Evolutionary conservation across 2,113 vertebrate species (phyloP).

Genomic region (Seriola dumerili): DNA sequence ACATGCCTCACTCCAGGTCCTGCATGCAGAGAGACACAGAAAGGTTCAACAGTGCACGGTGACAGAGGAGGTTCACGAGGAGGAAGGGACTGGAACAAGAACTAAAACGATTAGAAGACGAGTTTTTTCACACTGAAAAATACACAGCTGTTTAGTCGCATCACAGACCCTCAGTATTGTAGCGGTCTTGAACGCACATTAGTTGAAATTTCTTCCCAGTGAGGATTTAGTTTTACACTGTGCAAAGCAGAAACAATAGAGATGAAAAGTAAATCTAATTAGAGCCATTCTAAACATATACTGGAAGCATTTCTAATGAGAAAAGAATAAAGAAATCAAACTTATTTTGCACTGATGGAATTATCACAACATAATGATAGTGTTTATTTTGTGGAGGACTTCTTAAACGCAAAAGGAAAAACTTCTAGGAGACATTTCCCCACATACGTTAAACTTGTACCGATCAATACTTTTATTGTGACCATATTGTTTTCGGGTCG

Average conservation of each 20-base stretch:
- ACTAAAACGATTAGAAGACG: not conserved
- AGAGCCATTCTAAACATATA: not conserved
- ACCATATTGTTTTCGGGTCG: too few relatives aligned
- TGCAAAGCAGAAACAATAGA: not conserved
- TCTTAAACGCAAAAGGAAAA: too few relatives aligned
- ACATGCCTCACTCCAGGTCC: conserved; percentile 54
- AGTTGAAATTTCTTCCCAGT: not conserved
- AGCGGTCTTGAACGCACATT: not conserved
- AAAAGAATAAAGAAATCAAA: too few relatives aligned
- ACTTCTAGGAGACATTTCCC: too few relatives aligned
- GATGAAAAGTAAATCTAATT: not conserved
- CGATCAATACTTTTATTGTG: too few relatives aligned
- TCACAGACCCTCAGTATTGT: not conserved
- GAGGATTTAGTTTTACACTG: not conserved
- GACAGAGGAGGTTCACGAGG: not conserved
- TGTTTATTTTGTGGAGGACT: too few relatives aligned
- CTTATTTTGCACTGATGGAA: too few relatives aligned
- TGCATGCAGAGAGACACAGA: conserved; percentile 31
- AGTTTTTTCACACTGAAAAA: not conserved
- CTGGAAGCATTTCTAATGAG: too few relatives aligned
- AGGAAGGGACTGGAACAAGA: not conserved
- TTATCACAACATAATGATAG: too few relatives aligned
- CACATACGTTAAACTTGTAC: too few relatives aligned
- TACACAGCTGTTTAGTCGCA: not conserved
- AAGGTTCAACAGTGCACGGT: not conserved